Base-by-base conservation (phyloP, 2,113 vertebrate species). In the Pandion haliaetus region DNA sequence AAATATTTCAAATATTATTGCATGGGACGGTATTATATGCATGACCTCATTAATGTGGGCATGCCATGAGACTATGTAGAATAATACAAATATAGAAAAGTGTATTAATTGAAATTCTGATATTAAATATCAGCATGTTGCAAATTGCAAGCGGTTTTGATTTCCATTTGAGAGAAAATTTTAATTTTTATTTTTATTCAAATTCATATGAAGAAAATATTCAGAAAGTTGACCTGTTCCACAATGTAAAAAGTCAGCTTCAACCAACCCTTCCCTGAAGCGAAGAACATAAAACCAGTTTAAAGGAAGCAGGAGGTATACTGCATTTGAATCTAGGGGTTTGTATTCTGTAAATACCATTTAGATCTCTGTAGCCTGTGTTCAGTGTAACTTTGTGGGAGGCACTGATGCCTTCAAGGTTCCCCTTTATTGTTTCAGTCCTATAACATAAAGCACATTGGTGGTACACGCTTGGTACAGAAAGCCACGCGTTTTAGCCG, bases 401-500 rank as follows among this genome's bases (percentile, higher is more conserved):
- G 72, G 38, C 32, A 28, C 32, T 7, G 31, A 13, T 31, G 50
- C n/a, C 52, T 28, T 65, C n/a, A n/a, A 6, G 66, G 59, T 13
- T 80, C 55, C 45, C 44, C 44, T 34, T 12, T 10, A 19, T 17
- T 17, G 24, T 57, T n/a, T 40, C 34, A 19, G 31, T 34, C 21
- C 17, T 24, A 10, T 1, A n/a, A 10, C 16, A 9, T 6, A 20
- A 19, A 81, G 52, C 52, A 24, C 25, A 3, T 24, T 12, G n/a
- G 50, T 32, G 55, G 20, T 38, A 14, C 17, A 2, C 10, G 15
- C 31, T 63, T 38, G 31, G 49, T 14, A 9, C 26, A 54, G 44
- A 65, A 73, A 78, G 25, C 31, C 0, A 0, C 6, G 19, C 2
- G 3, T 5, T 67, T 34, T 31, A 42, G 47, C 36, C 47, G 2